These are phyloP conservation scores for Diplolepis rosae DNA, from an alignment of 2,888 invertebrate species.

Conservation along the genomic window DNA sequence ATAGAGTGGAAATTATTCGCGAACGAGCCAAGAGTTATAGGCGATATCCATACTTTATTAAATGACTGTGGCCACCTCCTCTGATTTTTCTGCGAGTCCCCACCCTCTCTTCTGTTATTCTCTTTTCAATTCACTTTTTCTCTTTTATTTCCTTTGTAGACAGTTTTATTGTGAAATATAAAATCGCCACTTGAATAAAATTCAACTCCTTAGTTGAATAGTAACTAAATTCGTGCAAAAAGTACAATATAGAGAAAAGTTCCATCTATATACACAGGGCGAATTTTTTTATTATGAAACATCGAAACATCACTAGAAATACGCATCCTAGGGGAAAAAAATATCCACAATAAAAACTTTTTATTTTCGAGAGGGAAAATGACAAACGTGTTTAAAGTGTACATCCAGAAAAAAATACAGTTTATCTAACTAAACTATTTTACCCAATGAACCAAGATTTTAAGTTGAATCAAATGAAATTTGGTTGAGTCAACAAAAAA, in stretches of 20 bases:
- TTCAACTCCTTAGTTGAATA: conserved; percentile 16
- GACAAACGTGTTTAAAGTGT: too few species aligned
- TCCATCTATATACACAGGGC: too few species aligned
- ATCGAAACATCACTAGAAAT: too few species aligned
- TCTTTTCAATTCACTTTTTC: conserved; percentile 42
- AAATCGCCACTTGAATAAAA: conserved; percentile 28
- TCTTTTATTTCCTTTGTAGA: conserved; percentile 19
- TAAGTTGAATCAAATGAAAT: too few species aligned
- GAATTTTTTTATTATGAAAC: too few species aligned
- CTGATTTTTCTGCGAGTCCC: conserved; percentile 42
- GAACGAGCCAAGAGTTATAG: conserved; percentile 70
- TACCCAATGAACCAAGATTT: too few species aligned
- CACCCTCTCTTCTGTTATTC: conserved; percentile 43
- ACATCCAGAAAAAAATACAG: too few species aligned
- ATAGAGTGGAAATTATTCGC: conserved; percentile 73
- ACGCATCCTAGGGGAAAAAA: too few species aligned
- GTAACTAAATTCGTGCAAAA: conserved; percentile 1
- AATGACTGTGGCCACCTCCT: conserved; percentile 59
- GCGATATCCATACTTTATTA: conserved; percentile 74
- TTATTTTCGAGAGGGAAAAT: too few species aligned
- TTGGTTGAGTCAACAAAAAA: too few species aligned
- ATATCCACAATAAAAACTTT: too few species aligned
- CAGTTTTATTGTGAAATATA: conserved; percentile 30
- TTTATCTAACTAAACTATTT: too few species aligned
- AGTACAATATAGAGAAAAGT: not conserved